Evolutionary conservation across 2,113 vertebrate genomes (phyloP).

Genomic region (Amphilophus citrinellus): DNA sequence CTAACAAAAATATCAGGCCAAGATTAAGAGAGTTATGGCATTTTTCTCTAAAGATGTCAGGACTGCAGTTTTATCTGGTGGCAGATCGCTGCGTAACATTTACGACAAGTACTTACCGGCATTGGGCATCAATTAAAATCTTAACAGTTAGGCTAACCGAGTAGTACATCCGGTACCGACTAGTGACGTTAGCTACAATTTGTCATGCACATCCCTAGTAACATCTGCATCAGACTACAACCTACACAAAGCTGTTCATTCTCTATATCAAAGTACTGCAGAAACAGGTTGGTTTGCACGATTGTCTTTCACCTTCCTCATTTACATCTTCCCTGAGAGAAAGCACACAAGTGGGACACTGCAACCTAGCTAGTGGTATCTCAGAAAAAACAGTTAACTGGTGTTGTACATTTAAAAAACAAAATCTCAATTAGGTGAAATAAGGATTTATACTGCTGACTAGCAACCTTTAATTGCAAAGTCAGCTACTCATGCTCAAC

Average conservation of each 20-base stretch:
- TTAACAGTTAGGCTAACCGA: no score
- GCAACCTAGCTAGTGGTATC: background rate
- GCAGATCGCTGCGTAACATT: no score
- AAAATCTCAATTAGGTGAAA: no score
- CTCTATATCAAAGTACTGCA: background rate
- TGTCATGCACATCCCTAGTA: no score
- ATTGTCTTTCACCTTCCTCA: background rate
- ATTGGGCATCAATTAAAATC: no score
- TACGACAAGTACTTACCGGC: no score
- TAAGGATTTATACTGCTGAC: background rate
- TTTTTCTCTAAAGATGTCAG: no score
- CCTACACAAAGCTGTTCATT: background rate
- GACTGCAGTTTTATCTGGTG: no score
- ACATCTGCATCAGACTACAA: background rate
- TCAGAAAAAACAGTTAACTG: background rate
- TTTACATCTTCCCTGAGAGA: background rate
- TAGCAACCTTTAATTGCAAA: background rate
- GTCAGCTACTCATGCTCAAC: background rate
- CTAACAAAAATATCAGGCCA: no score
- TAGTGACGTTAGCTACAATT: no score
- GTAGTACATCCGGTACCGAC: no score
- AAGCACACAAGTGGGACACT: background rate
- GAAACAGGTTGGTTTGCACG: background rate
- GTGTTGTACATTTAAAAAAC: background rate
- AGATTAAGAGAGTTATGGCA: no score